Evolutionary conservation across 1,140 invertebrate genomes (phyloP), one percentile per base, ranked within the genome.

Genomic region (Drosophila insularis): DNA sequence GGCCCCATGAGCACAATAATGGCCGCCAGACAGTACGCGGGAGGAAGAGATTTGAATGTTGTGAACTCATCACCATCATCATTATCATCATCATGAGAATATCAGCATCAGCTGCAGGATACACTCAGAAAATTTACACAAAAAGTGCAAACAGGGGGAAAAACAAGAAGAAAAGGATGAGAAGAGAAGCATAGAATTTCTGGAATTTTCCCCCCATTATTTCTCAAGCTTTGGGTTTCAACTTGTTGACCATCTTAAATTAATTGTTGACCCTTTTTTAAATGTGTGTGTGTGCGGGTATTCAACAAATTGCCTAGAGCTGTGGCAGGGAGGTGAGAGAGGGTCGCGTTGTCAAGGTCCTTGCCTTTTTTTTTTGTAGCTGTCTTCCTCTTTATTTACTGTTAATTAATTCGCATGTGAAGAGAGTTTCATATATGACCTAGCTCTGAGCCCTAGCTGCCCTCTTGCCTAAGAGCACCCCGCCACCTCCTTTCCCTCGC

Each of bases 1-100:
- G 74, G 43, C 43, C 81, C 81, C 81, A 54, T 78, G 81, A 67
- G 81, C 68, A 86, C 81, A 74, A 86, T 78, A 85, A 85, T 81
- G 71, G 43, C 43, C 43, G 10, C 17, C 43, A 50, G 43, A 8
- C 43, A 50, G 43, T 46, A 46, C 19, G 43, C 17, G 17, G 21
- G 19, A 50, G 43, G 43, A 19, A 46, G 50, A 14, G 23, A 32
- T 43, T 46, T 31, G 6, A 67, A 63, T 27, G 39, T 32, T 27
- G 39, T 32, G 31, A 63, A 37, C 35, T 37, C 35, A 37, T 68
- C 32, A 63, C 39, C 64, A 68, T 80, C 56, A 73, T 73, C 69
- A 73, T 79, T 53, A 79, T 80, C 62, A 63, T 68, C 63, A 81
- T 72, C 43, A 19, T 27, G 4, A 27, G 27, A 27, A 5, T 27